Evolutionary conservation across 2,888 invertebrate genomes (phyloP), one percentile per base, ranked within the genome.

Genomic region (Ryuthela nishihirai): DNA sequence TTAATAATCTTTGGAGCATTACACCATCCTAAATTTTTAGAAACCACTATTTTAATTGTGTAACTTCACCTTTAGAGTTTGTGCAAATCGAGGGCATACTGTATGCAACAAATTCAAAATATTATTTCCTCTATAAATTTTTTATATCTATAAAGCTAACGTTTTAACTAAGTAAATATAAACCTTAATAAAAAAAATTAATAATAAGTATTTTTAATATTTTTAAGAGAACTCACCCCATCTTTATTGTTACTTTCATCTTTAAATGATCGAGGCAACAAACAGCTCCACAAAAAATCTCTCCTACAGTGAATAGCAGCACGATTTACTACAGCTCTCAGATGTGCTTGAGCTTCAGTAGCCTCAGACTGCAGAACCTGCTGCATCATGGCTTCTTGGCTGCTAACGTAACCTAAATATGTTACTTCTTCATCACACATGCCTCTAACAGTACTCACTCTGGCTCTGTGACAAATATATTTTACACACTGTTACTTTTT

Each of bases 361-460:
- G 81, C 81, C 69, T 82, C 81, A 26, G 81, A 78, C 67, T 54
- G 25, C 47, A 69, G 48, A 7, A 69, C 62, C 25, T 67, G 43
- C 10, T 64, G 56, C 66, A 69, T 68, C 39, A 67, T 49, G 15
- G 65, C 67, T 60, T 84, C 84, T 67, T 84, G 83, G 0, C 81
- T 81, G 1, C 83, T 83, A 71, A 82, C 84, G 68, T 83, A 84
- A 6, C 83, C 85, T 41, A 85, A 74, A 73, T 85, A 85, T 72
- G 84, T 83, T 12, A 84, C 81, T 39, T 66, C 65, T 43, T 66
- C 66, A 45, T 65, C 66, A 39, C 65, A 65, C 48, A 66, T 64
- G 18, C 63, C 53, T 1, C 10, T 3, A 17, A 29, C 20, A 25
- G 29, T 10, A 17, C n/a, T n/a, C 4, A 26, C 32, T 29, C 17